phyloP scores from a whole-genome alignment of 2,888 invertebrate genomes.

The Calameuta filiformis region DNA sequence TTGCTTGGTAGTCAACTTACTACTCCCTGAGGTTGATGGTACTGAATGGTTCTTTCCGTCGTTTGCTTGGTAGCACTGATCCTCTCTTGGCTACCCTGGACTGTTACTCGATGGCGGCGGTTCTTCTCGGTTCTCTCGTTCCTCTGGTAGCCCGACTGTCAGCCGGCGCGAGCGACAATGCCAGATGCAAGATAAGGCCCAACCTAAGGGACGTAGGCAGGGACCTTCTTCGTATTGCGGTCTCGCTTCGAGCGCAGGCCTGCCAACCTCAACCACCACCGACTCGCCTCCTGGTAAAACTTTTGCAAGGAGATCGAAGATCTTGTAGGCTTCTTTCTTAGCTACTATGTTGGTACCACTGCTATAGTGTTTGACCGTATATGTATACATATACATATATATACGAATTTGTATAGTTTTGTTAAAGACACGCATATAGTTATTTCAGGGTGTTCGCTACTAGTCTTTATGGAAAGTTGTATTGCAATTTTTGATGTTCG shows the following conservation, averaged over 20 bases:
- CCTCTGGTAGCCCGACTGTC: constrained; percentile 44
- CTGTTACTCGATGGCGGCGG: not conserved
- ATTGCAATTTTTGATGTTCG: too few relatives aligned
- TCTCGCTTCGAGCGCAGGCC: constrained; percentile 6
- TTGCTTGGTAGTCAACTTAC: not conserved
- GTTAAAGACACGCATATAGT: too few relatives aligned
- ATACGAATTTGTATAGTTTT: too few relatives aligned
- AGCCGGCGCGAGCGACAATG: constrained; percentile 63
- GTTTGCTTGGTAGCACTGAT: too few relatives aligned
- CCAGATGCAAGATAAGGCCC: constrained; percentile 60
- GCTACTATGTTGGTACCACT: too few relatives aligned
- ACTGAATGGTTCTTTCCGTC: too few relatives aligned
- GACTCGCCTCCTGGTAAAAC: not conserved
- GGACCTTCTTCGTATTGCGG: not conserved
- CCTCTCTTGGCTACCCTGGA: too few relatives aligned
- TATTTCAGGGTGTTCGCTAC: too few relatives aligned
- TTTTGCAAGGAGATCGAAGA: constrained; percentile 4
- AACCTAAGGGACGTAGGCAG: not conserved
- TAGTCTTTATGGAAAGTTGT: too few relatives aligned
- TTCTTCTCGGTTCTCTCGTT: constrained; percentile 1
- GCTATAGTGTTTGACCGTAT: too few relatives aligned
- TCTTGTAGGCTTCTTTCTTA: not conserved
- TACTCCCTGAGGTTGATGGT: not conserved
- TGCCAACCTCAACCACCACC: constrained; percentile 1
- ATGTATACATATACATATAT: too few relatives aligned